These are phyloP conservation scores for Hydrophis major DNA, from an alignment of 2,797 vertebrate species.

Conservation along the genomic window DNA sequence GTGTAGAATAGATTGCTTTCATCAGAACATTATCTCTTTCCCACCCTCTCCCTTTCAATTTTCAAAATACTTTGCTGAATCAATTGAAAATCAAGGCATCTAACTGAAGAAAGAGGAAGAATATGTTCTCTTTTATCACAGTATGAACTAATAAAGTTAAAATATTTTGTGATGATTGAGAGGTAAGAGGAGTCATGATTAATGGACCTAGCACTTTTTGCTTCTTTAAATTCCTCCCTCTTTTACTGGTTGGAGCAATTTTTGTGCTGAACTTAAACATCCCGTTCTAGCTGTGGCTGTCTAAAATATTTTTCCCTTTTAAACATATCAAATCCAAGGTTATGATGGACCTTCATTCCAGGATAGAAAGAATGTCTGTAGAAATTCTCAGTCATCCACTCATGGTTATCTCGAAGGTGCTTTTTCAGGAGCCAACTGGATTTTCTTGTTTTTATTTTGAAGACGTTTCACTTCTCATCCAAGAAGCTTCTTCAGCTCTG, in stretches of 20 bases:
- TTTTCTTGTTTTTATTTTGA: no score
- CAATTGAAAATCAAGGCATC: background rate
- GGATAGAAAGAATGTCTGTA: background rate
- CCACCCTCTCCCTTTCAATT: background rate
- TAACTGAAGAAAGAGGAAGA: background rate
- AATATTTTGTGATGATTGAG: background rate
- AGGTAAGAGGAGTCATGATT: background rate
- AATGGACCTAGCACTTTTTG: background rate
- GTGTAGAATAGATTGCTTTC: background rate
- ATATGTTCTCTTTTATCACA: background rate
- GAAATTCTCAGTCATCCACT: no score
- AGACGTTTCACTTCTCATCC: no score
- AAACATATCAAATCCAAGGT: background rate
- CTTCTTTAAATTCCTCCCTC: background rate
- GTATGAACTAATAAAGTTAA: background rate
- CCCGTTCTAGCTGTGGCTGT: background rate
- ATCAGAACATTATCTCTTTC: background rate
- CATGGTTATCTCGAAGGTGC: no score
- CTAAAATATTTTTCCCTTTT: background rate
- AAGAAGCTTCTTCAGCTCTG: no score
- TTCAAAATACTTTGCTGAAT: background rate
- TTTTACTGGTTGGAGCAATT: background rate
- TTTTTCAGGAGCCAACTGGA: no score
- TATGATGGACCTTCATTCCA: background rate
- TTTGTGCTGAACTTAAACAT: background rate